Percentiles rank a stretch among this genome's conserved stretches.
These are phyloP conservation scores for Anisognathus igniventris DNA, from an alignment of 2,797 vertebrate species.

Conservation along the genomic window DNA sequence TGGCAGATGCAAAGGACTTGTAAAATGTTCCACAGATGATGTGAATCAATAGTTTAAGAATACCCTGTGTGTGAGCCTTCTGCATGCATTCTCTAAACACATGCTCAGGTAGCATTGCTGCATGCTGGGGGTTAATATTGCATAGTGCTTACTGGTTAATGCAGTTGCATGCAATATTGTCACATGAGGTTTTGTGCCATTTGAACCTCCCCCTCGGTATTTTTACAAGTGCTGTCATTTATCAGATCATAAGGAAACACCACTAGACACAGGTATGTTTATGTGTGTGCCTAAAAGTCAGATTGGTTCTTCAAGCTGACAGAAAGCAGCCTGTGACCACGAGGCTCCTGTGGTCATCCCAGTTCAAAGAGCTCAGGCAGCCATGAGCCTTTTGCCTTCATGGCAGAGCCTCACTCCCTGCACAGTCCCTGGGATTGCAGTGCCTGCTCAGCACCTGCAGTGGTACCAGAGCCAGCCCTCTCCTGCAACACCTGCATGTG, in stretches of 20 bases:
- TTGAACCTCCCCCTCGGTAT: not conserved
- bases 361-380: not conserved
- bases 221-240: slow-evolving; percentile 65
- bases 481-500: rapidly evolving
- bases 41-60: not conserved
- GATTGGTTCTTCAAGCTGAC: not conserved
- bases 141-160: slow-evolving; percentile 46
- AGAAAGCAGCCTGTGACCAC: not conserved
- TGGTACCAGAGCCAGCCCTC: not conserved
- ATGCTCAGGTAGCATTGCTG: slow-evolving; percentile 48
- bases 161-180: slow-evolving; percentile 69
- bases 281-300: not conserved
- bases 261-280: slow-evolving; percentile 20
- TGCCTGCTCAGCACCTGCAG: not conserved
- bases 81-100: slow-evolving; percentile 61
- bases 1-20: not conserved
- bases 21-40: not conserved
- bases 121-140: slow-evolving; percentile 71
- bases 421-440: not conserved
- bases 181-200: slow-evolving; percentile 62
- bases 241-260: slow-evolving; percentile 28
- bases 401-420: not conserved
- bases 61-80: slow-evolving; percentile 24
- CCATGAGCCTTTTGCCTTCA: not conserved
- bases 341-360: not conserved